Conservation (phyloP, 2,797 vertebrate genomes). For the Dallia pectoralis region DNA sequence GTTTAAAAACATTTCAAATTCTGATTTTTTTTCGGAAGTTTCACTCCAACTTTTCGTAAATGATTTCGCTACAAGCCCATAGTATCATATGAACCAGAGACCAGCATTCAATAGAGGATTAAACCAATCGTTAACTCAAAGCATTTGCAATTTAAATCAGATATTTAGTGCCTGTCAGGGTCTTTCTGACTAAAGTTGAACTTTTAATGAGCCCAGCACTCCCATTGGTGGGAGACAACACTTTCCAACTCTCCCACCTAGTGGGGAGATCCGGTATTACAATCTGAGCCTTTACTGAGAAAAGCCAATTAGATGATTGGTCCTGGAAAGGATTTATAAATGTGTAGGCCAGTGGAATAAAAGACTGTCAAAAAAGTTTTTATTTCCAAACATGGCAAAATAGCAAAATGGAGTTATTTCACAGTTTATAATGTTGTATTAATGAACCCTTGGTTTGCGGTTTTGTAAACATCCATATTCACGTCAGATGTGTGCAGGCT, state of each 20-base stretch:
- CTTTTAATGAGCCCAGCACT: neutral
- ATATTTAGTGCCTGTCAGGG: slow-evolving; percentile 18
- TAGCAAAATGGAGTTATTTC: neutral
- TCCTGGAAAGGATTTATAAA: neutral
- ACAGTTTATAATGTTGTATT: neutral
- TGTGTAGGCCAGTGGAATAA: slow-evolving; percentile 13
- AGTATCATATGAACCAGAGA: neutral
- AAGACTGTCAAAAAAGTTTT: neutral
- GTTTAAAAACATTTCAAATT: neutral
- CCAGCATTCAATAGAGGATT: neutral
- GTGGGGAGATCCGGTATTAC: slow-evolving; percentile 37
- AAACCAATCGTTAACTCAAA: neutral
- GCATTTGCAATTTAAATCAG: neutral
- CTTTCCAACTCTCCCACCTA: slow-evolving; percentile 28
- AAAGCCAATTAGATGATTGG: neutral
- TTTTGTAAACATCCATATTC: neutral
- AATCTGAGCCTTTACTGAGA: slow-evolving; percentile 19
- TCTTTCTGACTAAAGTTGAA: slow-evolving; percentile 20
- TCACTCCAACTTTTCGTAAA: slow-evolving; percentile 2
- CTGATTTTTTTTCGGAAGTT: neutral
- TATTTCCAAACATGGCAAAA: slow-evolving; percentile 10
- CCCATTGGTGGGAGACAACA: neutral
- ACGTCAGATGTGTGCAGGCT: neutral
- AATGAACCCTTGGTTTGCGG: neutral
- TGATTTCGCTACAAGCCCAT: neutral